Conservation (phyloP, 2,113 vertebrate genomes). For the Nothobranchius kuhntae region DNA sequence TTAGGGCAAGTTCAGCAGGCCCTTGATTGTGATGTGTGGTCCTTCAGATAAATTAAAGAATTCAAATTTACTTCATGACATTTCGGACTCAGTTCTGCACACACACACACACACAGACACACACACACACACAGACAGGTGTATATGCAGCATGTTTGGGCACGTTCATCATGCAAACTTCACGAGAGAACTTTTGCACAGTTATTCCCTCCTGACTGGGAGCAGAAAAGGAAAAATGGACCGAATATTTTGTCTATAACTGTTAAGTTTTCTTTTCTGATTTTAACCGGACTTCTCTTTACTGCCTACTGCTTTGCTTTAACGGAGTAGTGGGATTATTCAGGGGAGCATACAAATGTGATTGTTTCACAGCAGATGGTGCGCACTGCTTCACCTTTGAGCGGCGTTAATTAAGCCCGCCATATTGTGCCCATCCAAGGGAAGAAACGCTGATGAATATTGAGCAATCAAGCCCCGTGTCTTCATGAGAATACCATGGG, state of each 20-base stretch:
- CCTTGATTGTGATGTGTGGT: conserved; percentile 99
- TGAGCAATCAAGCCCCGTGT: conserved; percentile 94
- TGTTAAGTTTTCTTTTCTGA: conserved; percentile 79
- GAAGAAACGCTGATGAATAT: conserved; percentile 97
- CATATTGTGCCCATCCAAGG: conserved; percentile 98
- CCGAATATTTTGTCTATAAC: conserved; percentile 61
- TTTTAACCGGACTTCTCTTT: conserved; percentile 64
- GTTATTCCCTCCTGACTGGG: too few relatives aligned
- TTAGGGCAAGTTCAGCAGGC: conserved; percentile 99
- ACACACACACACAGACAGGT: too few relatives aligned
- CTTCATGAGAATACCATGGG: conserved; percentile 88
- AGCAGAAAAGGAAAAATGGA: too few relatives aligned
- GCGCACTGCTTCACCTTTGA: conserved; percentile 99
- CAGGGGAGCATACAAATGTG: conserved; percentile 94
- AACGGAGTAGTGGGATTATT: conserved; percentile 95
- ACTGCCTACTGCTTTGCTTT: conserved; percentile 57
- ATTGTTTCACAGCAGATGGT: conserved; percentile 99
- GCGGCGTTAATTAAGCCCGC: conserved; percentile 99
- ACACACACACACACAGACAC: too few relatives aligned
- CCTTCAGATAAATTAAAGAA: conserved; percentile 96
- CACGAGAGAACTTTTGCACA: too few relatives aligned
- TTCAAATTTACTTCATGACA: conserved; percentile 79
- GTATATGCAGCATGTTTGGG: too few relatives aligned
- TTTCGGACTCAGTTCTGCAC: conserved; percentile 53
- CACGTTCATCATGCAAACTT: conserved; percentile 8